Conservation (phyloP, 2,888 invertebrate genomes). For the Microplitis deprimator region DNA sequence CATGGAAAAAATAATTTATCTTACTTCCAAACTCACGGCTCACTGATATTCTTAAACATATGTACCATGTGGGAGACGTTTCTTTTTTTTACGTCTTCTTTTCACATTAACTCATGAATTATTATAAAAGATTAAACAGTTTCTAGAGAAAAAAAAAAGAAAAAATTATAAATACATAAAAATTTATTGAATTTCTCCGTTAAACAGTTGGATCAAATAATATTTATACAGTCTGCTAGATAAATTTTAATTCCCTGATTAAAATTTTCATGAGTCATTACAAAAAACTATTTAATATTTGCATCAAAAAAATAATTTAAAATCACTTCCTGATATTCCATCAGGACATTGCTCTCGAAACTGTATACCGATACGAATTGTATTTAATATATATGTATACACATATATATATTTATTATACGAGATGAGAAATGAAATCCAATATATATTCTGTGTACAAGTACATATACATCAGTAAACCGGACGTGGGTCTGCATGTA, state of each 20-base stretch:
- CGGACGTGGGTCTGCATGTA: neutral
- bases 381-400: neutral
- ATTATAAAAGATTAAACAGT: neutral
- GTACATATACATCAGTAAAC: neutral
- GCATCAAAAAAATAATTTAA: neutral
- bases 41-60: constrained; percentile 24
- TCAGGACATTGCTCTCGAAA: constrained; percentile 22
- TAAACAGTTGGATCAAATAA: neutral
- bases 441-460: neutral
- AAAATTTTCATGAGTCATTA: neutral
- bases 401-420: neutral
- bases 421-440: neutral
- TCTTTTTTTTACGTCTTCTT: neutral
- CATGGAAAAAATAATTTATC: neutral
- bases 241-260: neutral
- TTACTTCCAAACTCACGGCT: constrained; percentile 6
- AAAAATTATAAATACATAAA: neutral
- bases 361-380: neutral
- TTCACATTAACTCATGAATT: neutral
- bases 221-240: neutral
- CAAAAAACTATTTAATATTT: neutral
- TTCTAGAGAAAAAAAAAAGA: neutral
- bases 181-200: neutral
- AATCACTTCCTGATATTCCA: neutral
- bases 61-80: constrained; percentile 26